Evolutionary conservation across 2,797 vertebrate genomes (phyloP).

Genomic region (Florisuga fusca): DNA sequence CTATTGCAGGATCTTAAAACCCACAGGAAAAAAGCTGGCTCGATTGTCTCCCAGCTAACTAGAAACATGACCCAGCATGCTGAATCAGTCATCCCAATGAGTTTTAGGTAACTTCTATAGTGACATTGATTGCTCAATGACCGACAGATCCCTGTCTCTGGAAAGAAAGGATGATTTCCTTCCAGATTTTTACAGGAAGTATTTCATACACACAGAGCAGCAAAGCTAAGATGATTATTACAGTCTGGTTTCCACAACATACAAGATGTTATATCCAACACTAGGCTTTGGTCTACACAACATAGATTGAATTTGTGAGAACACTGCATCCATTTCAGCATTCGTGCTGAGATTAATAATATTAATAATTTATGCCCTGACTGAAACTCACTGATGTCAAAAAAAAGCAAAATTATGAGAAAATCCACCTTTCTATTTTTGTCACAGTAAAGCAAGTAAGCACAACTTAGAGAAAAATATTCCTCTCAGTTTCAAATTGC

Average conservation of each 20-base stretch:
- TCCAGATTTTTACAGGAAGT: neutral
- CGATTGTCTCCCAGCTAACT: neutral
- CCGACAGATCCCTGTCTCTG: neutral
- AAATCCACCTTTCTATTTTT: neutral
- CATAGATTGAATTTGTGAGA: neutral
- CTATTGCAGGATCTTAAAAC: neutral
- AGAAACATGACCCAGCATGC: neutral
- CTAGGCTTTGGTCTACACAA: neutral
- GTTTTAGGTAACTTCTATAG: neutral
- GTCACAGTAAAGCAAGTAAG: neutral
- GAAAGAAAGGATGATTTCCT: neutral
- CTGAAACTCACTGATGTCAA: neutral
- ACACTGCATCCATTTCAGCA: neutral
- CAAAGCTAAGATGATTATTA: neutral
- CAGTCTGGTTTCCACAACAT: neutral
- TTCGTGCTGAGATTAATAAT: neutral
- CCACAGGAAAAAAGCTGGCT: neutral
- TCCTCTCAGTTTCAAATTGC: neutral
- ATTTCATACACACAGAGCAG: neutral
- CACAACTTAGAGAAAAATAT: neutral
- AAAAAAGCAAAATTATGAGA: neutral
- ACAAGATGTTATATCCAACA: neutral
- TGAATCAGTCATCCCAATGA: accelerated
- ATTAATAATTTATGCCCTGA: neutral
- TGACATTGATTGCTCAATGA: neutral